Percentiles rank a stretch among this genome's conserved stretches.
Conservation (phyloP, 2,797 vertebrate species). For the Scolopax bukidnonensis region DNA sequence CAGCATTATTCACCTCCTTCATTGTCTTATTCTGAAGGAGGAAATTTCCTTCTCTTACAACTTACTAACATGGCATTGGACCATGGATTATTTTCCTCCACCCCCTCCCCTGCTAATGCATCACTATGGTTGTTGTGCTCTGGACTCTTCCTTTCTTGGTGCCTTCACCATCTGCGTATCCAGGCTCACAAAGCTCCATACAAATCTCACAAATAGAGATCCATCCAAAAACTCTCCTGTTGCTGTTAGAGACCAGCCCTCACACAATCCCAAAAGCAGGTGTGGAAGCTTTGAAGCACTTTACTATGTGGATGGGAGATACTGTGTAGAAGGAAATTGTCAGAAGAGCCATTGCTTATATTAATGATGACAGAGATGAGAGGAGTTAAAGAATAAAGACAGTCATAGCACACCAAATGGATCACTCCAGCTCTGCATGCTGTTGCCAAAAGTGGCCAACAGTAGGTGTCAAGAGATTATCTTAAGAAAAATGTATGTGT, state of each 20-base stretch:
- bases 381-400: not conserved
- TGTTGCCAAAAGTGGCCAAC: not conserved
- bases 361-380: not conserved
- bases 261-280: fast-evolving
- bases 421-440: not conserved
- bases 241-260: not conserved
- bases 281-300: not conserved
- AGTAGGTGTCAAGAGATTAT: not conserved
- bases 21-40: not conserved
- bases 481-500: not conserved
- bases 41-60: not conserved
- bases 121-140: fast-evolving
- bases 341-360: not conserved
- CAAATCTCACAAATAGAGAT: not conserved
- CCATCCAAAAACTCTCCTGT: not conserved
- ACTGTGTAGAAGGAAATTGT: not conserved
- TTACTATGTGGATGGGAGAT: not conserved
- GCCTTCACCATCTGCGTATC: not conserved
- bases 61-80: fast-evolving
- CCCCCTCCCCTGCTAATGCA: not conserved
- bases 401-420: not conserved
- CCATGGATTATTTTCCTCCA: not conserved
- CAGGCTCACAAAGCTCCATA: not conserved
- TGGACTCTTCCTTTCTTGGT: not conserved
- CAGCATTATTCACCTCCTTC: fast-evolving